Percentiles rank a stretch among this genome's conserved stretches.
phyloP scores from a whole-genome alignment of 1,140 invertebrate species.

The Rhyzopertha dominica region DNA sequence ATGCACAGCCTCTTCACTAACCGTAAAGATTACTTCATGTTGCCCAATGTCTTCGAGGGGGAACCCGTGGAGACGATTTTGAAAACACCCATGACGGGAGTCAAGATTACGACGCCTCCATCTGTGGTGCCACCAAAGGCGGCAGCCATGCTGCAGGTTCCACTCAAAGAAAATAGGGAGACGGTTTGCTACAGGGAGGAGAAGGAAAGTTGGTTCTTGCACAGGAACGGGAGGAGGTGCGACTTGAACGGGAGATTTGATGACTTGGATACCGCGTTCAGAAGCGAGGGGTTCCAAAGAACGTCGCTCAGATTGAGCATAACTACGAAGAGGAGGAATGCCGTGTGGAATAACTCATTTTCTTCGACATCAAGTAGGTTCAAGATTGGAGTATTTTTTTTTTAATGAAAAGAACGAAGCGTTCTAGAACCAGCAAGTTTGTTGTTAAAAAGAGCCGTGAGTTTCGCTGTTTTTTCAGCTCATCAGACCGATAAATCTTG shows the following conservation, averaged over 20 bases:
- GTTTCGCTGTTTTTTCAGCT: too few relatives aligned
- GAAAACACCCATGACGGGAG: constrained; percentile 46
- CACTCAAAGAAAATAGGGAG: constrained; percentile 34
- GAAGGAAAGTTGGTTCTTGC: constrained; percentile 8
- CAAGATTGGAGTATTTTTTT: background rate
- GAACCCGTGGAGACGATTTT: constrained; percentile 39
- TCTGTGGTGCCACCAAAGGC: constrained; percentile 54
- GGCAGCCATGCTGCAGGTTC: constrained; percentile 53
- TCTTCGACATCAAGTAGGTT: constrained; percentile 14
- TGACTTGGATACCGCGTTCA: constrained; percentile 24
- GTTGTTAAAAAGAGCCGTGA: too few relatives aligned
- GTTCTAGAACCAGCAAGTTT: too few relatives aligned
- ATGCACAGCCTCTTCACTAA: constrained; percentile 39
- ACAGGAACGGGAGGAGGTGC: constrained; percentile 16
- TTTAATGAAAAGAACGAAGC: constrained; percentile 2
- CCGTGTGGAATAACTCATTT: constrained; percentile 23
- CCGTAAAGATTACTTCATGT: constrained; percentile 43
- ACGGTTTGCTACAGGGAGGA: constrained; percentile 23
- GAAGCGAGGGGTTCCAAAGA: constrained; percentile 27
- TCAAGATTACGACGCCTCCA: constrained; percentile 37
- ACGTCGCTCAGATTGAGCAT: constrained; percentile 31
- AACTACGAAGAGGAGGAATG: constrained; percentile 22
- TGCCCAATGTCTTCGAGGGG: constrained; percentile 41
- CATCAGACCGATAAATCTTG: too few relatives aligned
- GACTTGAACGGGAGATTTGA: constrained; percentile 16